Conservation (phyloP, 1,140 invertebrate genomes). For the Sesamia nonagrioides region DNA sequence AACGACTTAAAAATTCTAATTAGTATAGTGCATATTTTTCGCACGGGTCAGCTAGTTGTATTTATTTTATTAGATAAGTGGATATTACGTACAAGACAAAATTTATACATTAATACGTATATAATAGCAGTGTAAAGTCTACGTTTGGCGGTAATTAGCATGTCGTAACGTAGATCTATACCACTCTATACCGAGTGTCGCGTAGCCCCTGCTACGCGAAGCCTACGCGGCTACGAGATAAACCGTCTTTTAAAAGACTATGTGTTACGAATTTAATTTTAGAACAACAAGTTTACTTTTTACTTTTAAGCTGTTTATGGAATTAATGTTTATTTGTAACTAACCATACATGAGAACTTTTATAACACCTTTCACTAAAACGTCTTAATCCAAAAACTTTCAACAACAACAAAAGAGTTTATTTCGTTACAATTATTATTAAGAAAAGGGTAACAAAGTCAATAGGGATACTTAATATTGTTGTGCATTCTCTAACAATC, state of each 20-base stretch:
- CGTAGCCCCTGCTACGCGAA: not conserved
- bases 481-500: slow-evolving; percentile 48
- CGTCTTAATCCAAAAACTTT: not conserved
- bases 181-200: no score
- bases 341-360: not conserved
- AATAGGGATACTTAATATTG: slow-evolving; percentile 39
- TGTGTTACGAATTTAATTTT: not conserved
- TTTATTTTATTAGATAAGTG: no score
- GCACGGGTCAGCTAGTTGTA: no score
- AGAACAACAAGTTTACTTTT: not conserved
- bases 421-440: slow-evolving; percentile 3
- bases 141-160: not conserved
- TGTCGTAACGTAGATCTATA: not conserved
- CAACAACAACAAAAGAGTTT: slow-evolving; percentile 6
- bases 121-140: not conserved
- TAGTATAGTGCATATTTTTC: no score
- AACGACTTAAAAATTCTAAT: no score
- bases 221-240: slow-evolving; percentile 29
- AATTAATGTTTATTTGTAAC: no score
- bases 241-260: slow-evolving; percentile 9
- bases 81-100: no score
- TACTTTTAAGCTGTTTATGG: not conserved
- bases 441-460: slow-evolving; percentile 41
- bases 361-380: not conserved
- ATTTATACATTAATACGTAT: no score